Conservation (phyloP, 2,113 vertebrate species). For the Apaloderma vittatum region DNA sequence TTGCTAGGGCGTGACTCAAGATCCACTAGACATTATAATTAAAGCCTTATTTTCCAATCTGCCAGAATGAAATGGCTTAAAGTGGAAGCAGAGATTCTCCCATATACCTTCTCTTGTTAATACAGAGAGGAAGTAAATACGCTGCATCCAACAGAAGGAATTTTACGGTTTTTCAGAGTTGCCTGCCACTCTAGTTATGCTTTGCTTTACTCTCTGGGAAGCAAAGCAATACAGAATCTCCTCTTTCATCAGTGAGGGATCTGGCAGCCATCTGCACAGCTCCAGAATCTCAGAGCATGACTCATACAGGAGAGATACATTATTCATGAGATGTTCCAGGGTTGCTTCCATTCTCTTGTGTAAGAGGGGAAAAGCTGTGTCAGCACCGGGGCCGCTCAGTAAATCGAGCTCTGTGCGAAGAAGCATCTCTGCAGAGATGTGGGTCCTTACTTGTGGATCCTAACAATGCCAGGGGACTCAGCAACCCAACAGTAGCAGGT, state of each 20-base stretch:
- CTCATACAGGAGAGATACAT: not conserved
- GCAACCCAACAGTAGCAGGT: not conserved
- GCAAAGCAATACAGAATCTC: not conserved
- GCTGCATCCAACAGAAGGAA: not conserved
- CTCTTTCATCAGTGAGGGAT: not conserved
- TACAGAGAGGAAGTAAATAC: not conserved
- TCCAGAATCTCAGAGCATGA: not conserved
- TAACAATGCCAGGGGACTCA: not conserved
- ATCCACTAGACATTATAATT: not conserved
- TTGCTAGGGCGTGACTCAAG: not conserved
- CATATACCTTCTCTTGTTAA: not conserved
- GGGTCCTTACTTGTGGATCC: not conserved
- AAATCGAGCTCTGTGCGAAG: not conserved
- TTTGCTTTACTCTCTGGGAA: conserved; percentile 22
- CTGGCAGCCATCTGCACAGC: not conserved
- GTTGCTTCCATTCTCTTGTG: not conserved
- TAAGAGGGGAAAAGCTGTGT: not conserved
- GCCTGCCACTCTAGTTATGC: not conserved
- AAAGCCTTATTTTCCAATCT: not conserved
- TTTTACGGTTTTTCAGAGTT: not conserved
- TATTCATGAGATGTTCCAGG: not conserved
- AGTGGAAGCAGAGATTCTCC: not conserved
- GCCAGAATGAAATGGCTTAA: not conserved
- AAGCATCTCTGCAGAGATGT: not conserved
- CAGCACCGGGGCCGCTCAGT: not conserved